A percentile compares a stretch with the other conserved stretches of the same genome.
These are phyloP conservation scores for Pocillopora meandrina DNA, from an alignment of 92 coral and sea anemone species.

Conservation along the genomic window DNA sequence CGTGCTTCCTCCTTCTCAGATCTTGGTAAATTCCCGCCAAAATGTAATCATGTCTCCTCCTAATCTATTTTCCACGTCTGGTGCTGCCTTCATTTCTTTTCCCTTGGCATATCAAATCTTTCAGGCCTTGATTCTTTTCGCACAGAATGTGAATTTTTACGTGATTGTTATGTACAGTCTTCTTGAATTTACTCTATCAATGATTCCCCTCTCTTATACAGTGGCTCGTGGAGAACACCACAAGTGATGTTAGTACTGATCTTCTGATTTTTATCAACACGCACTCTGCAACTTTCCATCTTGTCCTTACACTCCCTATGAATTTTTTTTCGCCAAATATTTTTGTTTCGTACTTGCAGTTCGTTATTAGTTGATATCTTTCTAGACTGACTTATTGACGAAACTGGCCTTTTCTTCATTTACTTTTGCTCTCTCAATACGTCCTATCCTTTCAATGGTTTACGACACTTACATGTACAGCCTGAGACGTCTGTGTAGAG, in stretches of 20 bases:
- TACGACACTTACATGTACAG: too few species aligned
- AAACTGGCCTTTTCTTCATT: background rate
- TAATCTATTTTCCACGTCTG: too few species aligned
- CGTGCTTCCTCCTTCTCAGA: too few species aligned
- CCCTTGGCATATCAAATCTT: background rate
- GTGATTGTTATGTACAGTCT: too few species aligned
- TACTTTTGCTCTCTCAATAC: too few species aligned
- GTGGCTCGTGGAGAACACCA: background rate
- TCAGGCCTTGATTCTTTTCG: too few species aligned
- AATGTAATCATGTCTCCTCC: too few species aligned
- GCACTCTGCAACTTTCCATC: conserved; percentile 11
- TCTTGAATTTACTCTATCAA: too few species aligned
- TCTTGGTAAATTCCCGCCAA: too few species aligned
- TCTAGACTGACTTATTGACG: background rate
- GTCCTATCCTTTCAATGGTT: too few species aligned
- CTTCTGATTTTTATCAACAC: background rate
- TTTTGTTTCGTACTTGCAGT: background rate
- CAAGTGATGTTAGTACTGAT: conserved; percentile 36
- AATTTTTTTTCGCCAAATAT: background rate
- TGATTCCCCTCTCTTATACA: background rate
- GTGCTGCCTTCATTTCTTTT: background rate
- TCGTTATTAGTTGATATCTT: background rate
- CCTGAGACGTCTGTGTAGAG: too few species aligned
- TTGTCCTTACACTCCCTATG: background rate
- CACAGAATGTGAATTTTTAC: too few species aligned